Evolutionary conservation across 2,888 invertebrate species (phyloP), one percentile per base, ranked within the genome.

Genomic region (Thera obeliscata): DNA sequence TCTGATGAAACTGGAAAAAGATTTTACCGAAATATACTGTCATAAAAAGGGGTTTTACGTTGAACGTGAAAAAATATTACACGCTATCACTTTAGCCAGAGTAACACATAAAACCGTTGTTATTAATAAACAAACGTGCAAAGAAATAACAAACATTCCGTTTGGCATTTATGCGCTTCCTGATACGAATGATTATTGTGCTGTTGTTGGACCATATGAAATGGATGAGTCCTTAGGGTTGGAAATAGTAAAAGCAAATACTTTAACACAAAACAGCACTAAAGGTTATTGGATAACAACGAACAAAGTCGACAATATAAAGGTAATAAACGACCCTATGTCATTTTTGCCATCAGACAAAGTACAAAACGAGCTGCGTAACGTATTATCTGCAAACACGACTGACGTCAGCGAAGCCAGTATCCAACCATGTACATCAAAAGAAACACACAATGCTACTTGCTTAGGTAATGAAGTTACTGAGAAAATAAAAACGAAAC

Each of bases 11-110:
- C 73, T 95, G 52, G 94, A 94, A 84, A 88, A 94, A 66, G 94
- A 94, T 80, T 95, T 95, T 79, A 83, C 81, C 22, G 94, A 94
- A 78, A 87, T 95, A 58, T 86, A 90, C 62, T 94, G 95, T 77
- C 86, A 84, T 66, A 87, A 86, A 55, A 91, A 87, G 76, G 90
- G 94, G 0, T 94, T 94, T 78, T 94, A 94, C 64, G 94, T 95
- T 1, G 94, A 93, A 81, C 84, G 89, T 77, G 93, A 91, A 66
- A 93, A 94, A 77, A 87, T 95, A 72, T 75, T 91, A 56, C 89
- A 88, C 70, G 90, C 94, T 43, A 90, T 94, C 46, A 84, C 87
- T 69, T 89, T 94, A 54, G 93, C 95, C 7, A 85, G 89, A 66
- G 73, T 82, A n/a, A 85, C 88, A 12, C 81, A 85, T 4, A 92